Evolutionary conservation across 2,888 invertebrate species (phyloP), one percentile per base, ranked within the genome.

Genomic region (Apamea epomidion): DNA sequence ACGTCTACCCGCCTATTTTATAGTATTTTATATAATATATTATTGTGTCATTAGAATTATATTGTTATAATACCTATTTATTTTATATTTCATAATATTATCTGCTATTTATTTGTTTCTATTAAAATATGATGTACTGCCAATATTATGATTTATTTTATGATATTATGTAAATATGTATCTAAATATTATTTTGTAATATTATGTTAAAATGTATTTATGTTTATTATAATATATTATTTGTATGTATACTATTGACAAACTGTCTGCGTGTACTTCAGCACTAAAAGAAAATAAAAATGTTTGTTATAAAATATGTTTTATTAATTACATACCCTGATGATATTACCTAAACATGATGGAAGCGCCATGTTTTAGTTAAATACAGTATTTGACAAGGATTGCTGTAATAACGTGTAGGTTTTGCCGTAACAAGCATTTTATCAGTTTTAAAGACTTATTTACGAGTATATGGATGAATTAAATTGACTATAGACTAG

Each of bases 261-360:
- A 75, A 58, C 4, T 75, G 4, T 75, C 18, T 74, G 1, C 71
- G 2, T 72, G 42, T 80, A 60, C 83, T 90, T 86, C 77, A 79
- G 91, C 92, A 92, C 91, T 78, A 78, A 89, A 88, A 87, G 76
- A 88, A 86, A 91, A 89, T 90, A 89, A 89, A 71, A 60, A 62
- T 64, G 60, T 80, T 81, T 79, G 58, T 74, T 54, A 29, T 10
- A 60, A 69, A 74, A 71, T 21, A 25, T 37, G 69, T 37, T 68
- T 37, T 60, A n/a, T 60, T 72, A 37, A 60, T 60, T n/a, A 4
- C 0, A 5, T 7, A 21, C 18, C 42, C 58, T n/a, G 21, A 72
- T 60, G 4, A n/a, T 12, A 72, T 37, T 37, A 37, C 37, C 6
- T 0, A 72, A 12, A 12, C 25, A 71, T 12, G 54, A 54, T 37